Conservation (phyloP, 1,140 invertebrate genomes). For the Globodera rostochiensis region DNA sequence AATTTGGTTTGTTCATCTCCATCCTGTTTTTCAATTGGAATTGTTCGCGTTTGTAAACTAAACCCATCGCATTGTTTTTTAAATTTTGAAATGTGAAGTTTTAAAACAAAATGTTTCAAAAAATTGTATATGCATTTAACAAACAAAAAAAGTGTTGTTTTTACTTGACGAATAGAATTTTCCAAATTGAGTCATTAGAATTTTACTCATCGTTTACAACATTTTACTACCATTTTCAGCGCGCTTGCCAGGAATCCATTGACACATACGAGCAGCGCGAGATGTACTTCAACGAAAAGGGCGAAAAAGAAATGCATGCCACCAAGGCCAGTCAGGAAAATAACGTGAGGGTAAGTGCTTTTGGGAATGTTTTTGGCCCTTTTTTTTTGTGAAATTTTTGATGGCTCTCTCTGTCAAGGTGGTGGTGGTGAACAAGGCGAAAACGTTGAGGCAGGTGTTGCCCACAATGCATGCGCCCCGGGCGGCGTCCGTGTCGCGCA, state of each 20-base stretch:
- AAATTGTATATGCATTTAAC: too few relatives aligned
- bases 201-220: not conserved
- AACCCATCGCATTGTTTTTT: too few relatives aligned
- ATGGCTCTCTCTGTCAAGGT: not conserved
- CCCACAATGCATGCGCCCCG: not conserved
- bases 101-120: too few relatives aligned
- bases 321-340: not conserved
- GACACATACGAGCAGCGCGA: not conserved
- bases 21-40: not conserved
- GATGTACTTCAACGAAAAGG: not conserved
- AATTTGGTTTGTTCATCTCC: constrained; percentile 6
- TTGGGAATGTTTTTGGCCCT: not conserved
- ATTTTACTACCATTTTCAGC: not conserved
- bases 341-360: not conserved
- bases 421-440: not conserved
- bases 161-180: too few relatives aligned
- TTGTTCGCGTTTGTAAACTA: not conserved
- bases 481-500: not conserved
- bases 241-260: not conserved
- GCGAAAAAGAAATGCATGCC: not conserved
- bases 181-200: not conserved
- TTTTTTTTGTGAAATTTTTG: not conserved
- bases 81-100: too few relatives aligned
- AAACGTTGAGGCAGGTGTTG: not conserved
- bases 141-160: too few relatives aligned